Percentiles rank a stretch among this genome's conserved stretches.
phyloP scores from a whole-genome alignment of 2,888 invertebrate species.

The Esperia sulphurella region DNA sequence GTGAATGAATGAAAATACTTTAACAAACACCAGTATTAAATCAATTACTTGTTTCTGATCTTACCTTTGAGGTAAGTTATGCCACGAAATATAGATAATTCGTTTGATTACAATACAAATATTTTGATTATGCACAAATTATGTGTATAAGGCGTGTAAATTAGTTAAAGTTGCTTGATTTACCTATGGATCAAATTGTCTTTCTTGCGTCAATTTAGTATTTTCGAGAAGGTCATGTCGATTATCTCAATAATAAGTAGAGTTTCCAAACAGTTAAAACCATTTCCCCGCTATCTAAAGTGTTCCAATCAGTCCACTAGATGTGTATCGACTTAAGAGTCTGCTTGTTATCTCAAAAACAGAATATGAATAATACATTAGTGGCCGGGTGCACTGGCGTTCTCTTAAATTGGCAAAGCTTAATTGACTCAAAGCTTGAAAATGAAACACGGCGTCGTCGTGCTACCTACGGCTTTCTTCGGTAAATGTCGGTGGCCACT shows the following conservation, averaged over 20 bases:
- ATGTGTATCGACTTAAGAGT: constrained; percentile 74
- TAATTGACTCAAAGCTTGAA: constrained; percentile 76
- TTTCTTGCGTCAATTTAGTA: too few relatives aligned
- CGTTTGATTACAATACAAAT: too few relatives aligned
- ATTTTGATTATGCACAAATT: too few relatives aligned
- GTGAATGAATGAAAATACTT: too few relatives aligned
- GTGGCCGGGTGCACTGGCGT: constrained; percentile 53
- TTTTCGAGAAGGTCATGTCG: background rate
- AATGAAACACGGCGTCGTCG: constrained; percentile 55
- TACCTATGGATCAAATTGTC: too few relatives aligned
- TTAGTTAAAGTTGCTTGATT: too few relatives aligned
- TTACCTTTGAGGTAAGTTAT: too few relatives aligned
- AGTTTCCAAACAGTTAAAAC: constrained; percentile 11
- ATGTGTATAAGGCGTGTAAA: too few relatives aligned
- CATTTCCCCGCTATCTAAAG: constrained; percentile 42
- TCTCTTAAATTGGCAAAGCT: constrained; percentile 74
- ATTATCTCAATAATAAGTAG: background rate
- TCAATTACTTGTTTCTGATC: too few relatives aligned
- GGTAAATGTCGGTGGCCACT: constrained; percentile 34
- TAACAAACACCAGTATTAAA: too few relatives aligned
- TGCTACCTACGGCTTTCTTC: constrained; percentile 23
- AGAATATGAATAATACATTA: constrained; percentile 78
- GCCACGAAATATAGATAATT: too few relatives aligned
- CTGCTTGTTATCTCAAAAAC: constrained; percentile 78
- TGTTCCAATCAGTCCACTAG: constrained; percentile 70